These are phyloP conservation scores for Hassar affinis DNA, from an alignment of 2,113 vertebrate species.

Conservation along the genomic window DNA sequence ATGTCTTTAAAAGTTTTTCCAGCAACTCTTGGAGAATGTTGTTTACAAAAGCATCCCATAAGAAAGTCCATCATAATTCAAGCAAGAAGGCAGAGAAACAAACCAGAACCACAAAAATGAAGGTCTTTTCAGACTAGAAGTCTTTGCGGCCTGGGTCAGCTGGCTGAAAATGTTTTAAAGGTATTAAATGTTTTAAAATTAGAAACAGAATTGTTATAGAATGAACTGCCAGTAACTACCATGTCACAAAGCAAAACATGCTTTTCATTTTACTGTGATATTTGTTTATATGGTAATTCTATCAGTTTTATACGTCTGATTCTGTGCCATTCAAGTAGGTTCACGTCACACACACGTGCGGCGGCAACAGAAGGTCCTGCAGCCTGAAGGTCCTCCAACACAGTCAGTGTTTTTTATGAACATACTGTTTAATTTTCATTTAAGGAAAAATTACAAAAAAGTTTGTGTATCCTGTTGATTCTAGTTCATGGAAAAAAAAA, in stretches of 20 bases:
- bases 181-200: neutral
- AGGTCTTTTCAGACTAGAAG: neutral
- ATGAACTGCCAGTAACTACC: neutral
- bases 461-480: no score
- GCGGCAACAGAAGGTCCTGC: no score
- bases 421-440: no score
- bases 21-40: neutral
- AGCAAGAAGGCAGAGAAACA: constrained; percentile 8
- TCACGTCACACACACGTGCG: no score
- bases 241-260: neutral
- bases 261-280: neutral
- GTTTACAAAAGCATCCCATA: constrained; percentile 10
- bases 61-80: constrained; percentile 9
- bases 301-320: no score
- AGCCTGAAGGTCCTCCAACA: no score
- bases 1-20: neutral
- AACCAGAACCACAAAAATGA: constrained; percentile 17
- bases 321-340: no score
- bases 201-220: neutral
- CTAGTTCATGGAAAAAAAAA: no score
- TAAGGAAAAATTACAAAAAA: no score
- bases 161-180: neutral
- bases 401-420: no score
- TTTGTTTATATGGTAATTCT: neutral
- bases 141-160: neutral